Conservation (phyloP, 2,888 invertebrate species). For the Tinea trinotella region DNA sequence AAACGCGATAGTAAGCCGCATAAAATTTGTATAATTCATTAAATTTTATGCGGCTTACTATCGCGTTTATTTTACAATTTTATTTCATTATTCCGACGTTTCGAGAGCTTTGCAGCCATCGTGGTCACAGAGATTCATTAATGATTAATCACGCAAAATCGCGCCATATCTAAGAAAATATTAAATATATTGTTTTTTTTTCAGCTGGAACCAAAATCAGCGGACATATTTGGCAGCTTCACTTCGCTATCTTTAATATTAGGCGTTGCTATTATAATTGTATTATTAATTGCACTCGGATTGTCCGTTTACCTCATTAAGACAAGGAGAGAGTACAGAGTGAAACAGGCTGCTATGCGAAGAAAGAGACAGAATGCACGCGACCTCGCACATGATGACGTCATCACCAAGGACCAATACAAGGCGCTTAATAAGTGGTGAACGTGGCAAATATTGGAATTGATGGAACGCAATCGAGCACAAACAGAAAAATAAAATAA, state of each 20-base stretch:
- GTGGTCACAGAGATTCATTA: too few species aligned
- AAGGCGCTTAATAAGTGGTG: conserved; percentile 50
- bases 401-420: conserved; percentile 45
- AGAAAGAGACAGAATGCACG: conserved; percentile 48
- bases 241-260: conserved; percentile 42
- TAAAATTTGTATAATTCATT: too few species aligned
- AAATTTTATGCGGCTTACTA: too few species aligned
- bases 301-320: conserved; percentile 48
- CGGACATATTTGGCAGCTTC: conserved; percentile 25
- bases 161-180: too few species aligned
- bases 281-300: conserved; percentile 42
- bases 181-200: conserved; percentile 29
- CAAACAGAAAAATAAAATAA: too few species aligned
- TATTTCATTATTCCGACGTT: too few species aligned
- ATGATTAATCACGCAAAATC: too few species aligned
- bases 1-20: too few species aligned
- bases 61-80: too few species aligned
- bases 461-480: too few species aligned
- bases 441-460: too few species aligned
- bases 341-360: conserved; percentile 42
- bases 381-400: conserved; percentile 41
- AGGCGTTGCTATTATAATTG: conserved; percentile 41
- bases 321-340: conserved; percentile 40
- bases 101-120: too few species aligned
- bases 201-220: conserved; percentile 47